phyloP scores from a whole-genome alignment of 2,888 invertebrate species.

The Pyralis farinalis region DNA sequence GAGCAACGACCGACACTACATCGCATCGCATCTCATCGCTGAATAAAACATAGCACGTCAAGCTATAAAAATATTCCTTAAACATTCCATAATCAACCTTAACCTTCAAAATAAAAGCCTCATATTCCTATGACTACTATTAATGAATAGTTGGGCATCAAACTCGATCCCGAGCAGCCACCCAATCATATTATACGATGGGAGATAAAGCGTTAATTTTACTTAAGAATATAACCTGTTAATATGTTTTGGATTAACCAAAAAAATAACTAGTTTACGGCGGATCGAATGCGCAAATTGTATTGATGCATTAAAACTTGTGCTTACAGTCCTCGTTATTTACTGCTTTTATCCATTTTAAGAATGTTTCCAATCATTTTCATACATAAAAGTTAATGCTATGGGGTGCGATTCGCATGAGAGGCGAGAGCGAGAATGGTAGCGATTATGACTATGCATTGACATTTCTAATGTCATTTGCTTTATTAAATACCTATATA shows the following conservation, averaged over 20 bases:
- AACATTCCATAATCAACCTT: constrained; percentile 21
- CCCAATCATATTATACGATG: constrained; percentile 23
- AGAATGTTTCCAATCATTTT: constrained; percentile 28
- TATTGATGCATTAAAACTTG: constrained; percentile 30
- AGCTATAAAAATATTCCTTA: constrained; percentile 28
- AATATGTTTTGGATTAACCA: constrained; percentile 16
- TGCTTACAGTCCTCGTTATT: constrained; percentile 19
- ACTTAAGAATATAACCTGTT: constrained; percentile 23
- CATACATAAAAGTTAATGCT: constrained; percentile 22
- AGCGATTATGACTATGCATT: neutral
- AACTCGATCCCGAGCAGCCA: constrained; percentile 38
- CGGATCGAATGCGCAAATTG: constrained; percentile 37
- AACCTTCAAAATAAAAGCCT: constrained; percentile 11
- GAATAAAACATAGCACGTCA: constrained; percentile 26
- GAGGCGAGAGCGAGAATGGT: neutral
- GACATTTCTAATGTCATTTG: neutral
- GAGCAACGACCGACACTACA: constrained; percentile 28
- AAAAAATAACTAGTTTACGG: constrained; percentile 20
- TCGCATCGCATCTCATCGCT: constrained; percentile 15
- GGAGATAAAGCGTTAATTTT: constrained; percentile 24
- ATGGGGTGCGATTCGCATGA: neutral
- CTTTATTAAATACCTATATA: too few species aligned
- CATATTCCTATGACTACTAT: constrained; percentile 13
- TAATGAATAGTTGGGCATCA: constrained; percentile 38
- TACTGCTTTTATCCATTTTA: constrained; percentile 20